Evolutionary conservation across 2,888 invertebrate species (phyloP), one percentile per base, ranked within the genome.

Genomic region (Homarus gammarus): DNA sequence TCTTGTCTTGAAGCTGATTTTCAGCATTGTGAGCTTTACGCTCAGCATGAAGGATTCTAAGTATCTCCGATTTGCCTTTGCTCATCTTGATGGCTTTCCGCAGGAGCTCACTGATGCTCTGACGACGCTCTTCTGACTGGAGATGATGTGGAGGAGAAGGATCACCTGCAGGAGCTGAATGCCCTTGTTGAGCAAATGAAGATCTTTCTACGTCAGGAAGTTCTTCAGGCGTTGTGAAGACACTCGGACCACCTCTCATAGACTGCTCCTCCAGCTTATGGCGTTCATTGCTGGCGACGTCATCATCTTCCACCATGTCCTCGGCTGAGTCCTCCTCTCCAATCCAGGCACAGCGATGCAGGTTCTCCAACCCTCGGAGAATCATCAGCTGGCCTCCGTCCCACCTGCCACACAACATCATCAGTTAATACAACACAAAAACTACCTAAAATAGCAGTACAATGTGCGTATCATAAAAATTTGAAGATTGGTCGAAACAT

Each of bases 271-370:
- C 27, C 64, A 49, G 31, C 33, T 40, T 51, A 49, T 61, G 73
- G 12, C 73, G 72, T 68, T 84, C 84, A 33, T 84, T 70, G 38
- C 79, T 84, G 61, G 18, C 8, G 0, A 22, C 61, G 15, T 84
- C 78, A 15, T 84, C 84, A 27, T 79, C 84, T 31, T 89, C 89
- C 0, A 15, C 89, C 44, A 78, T 77, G n/a, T 97, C 96, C 93
- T 97, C 97, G 0, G 96, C 96, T 0, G 96, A 97, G 93, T 97
- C 96, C 33, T 92, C 84, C 93, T 97, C 96, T 0, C 97, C 97
- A 82, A 97, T 96, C 94, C 96, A 97, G 0, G 97, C 96, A 93
- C 97, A 97, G 92, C 96, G 96, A 92, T 96, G 96, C 0, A 97
- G 95, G 93, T 97, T 96, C 92, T 96, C 96, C 94, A 96, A 96